phyloP scores from a whole-genome alignment of 2,113 vertebrate genomes.

The Prionailurus bengalensis region DNA sequence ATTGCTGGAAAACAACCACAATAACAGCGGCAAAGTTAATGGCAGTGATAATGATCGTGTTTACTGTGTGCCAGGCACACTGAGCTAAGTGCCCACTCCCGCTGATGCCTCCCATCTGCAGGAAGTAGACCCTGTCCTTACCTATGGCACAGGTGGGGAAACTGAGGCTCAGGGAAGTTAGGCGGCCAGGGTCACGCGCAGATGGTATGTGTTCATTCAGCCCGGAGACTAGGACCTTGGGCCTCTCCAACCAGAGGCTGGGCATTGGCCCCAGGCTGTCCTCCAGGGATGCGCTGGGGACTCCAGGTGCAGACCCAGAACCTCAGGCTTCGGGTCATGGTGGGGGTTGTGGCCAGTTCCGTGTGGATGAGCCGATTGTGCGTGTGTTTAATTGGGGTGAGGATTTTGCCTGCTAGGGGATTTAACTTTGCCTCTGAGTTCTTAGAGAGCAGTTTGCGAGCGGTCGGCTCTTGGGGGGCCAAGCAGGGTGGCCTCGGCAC shows the following conservation, averaged over 20 bases:
- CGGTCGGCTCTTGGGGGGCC: not conserved
- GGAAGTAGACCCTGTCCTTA: not conserved
- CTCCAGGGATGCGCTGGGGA: too few relatives aligned
- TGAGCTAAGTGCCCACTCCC: not conserved
- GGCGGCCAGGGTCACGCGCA: too few relatives aligned
- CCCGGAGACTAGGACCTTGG: not conserved
- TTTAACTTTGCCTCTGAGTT: not conserved
- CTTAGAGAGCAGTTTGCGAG: not conserved
- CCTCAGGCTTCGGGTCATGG: not conserved
- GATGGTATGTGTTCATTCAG: not conserved
- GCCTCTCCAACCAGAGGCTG: not conserved
- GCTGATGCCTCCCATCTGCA: fast-evolving
- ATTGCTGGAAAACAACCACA: fast-evolving
- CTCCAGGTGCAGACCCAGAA: not conserved
- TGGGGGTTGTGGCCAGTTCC: not conserved
- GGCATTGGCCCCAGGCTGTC: fast-evolving
- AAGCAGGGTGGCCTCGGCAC: not conserved
- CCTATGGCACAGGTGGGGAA: not conserved
- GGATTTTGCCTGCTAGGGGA: not conserved
- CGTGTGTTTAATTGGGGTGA: not conserved
- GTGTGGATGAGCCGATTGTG: not conserved
- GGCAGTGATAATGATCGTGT: fast-evolving
- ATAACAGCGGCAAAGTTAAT: not conserved
- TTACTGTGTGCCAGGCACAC: fast-evolving
- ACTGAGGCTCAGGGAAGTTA: not conserved